Base-by-base conservation (phyloP, 2,797 vertebrate species). In the Geotrypetes seraphini region DNA sequence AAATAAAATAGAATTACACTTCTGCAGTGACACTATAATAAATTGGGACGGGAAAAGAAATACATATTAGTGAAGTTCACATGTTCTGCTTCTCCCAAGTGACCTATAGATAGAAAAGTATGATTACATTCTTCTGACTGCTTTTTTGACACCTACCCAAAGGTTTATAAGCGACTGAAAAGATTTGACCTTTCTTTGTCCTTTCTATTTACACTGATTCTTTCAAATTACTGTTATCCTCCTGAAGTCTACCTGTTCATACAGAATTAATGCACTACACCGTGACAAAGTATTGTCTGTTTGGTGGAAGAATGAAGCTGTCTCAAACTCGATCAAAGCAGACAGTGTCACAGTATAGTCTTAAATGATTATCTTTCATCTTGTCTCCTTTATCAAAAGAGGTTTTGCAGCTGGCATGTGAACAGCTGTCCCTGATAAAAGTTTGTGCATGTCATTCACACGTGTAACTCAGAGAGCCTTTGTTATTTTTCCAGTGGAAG, bases 201-300 rank as follows among this genome's bases (percentile, higher is more conserved):
- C 60, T 74, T 59, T 66, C 35, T 44, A 39, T 39, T 51, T 53
- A 53, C 51, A 36, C 55, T 54, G 47, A 60, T 55, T 53, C 43
- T 54, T 39, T 63, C 25, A 42, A 81, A 71, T 85, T 74, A 81
- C 58, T 79, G 69, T 78, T 74, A 63, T 75, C 69, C 53, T 59
- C 54, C 63, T 62, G 66, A 78, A 78, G 53, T 62, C 63, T 69
- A 73, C 71, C 72, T 62, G 55, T 55, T 72, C 20, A 16, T 59
- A 60, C 57, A 72, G 75, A 84, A 83, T 84, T 81, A 84, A 78
- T 80, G 66, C 47, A 62, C 50, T 62, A 50, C 47, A 72, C 65
- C 63, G 59, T 77, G 63, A 82, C 76, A 81, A 62, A 86, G 78
- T 79, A 74, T 75, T 83, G 67, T 82, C 73, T 73, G 60, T 78